Conservation (phyloP, 2,113 vertebrate species). For the Pygoscelis adeliae region DNA sequence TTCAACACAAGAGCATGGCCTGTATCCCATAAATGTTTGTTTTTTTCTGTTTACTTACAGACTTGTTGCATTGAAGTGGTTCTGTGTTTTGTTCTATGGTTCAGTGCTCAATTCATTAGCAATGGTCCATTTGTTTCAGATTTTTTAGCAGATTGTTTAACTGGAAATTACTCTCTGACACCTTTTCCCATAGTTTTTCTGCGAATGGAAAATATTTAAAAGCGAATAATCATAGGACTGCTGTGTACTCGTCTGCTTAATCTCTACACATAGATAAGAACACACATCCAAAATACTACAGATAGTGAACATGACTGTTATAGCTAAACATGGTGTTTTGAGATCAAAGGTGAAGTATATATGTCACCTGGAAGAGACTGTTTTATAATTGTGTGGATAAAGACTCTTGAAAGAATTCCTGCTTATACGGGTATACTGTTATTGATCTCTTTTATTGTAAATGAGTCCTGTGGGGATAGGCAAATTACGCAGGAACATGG, state of each 20-base stretch:
- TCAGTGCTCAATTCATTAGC: slow-evolving; percentile 13
- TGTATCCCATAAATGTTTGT: slow-evolving; percentile 24
- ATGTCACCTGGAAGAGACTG: neutral
- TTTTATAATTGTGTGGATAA: neutral
- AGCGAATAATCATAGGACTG: neutral
- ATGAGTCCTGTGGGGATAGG: neutral
- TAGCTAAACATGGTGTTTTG: slow-evolving; percentile 30
- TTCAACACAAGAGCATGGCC: neutral
- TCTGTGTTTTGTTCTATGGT: neutral
- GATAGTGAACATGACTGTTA: slow-evolving; percentile 44
- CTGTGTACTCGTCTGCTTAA: neutral
- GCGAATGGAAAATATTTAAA: neutral
- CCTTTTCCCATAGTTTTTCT: neutral
- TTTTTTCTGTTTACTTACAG: slow-evolving; percentile 56
- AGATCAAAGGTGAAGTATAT: slow-evolving; percentile 35
- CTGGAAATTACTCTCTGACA: slow-evolving; percentile 52
- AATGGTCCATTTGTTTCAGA: slow-evolving; percentile 46
- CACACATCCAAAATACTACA: slow-evolving; percentile 41
- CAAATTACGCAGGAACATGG: neutral
- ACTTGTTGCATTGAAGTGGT: slow-evolving; percentile 10
- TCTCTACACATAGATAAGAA: neutral
- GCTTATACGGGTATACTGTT: neutral
- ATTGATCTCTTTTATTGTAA: slow-evolving; percentile 13
- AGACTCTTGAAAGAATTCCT: slow-evolving; percentile 11
- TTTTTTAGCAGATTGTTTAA: slow-evolving; percentile 23